A percentile compares a stretch with the other conserved stretches of the same genome.
Evolutionary conservation across 2,113 vertebrate genomes (phyloP).

Genomic region (Phainopepla nitens): DNA sequence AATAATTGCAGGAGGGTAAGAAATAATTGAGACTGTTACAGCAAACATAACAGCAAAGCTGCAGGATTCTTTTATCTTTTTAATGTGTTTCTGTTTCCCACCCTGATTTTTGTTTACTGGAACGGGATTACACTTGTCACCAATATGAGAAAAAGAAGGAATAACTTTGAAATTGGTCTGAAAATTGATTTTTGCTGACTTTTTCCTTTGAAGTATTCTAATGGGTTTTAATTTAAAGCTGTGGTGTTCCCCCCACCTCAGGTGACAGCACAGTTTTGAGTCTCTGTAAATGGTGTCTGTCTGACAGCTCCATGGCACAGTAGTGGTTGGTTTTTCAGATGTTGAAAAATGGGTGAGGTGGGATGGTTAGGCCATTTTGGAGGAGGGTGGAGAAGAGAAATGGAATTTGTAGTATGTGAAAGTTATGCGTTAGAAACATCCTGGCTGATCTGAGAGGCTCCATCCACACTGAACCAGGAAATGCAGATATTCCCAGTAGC

Average conservation of each 20-base stretch:
- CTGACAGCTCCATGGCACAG: not conserved
- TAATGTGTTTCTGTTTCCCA: not conserved
- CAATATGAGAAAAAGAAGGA: not conserved
- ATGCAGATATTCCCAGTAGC: constrained; percentile 28
- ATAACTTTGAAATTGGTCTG: not conserved
- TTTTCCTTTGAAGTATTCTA: not conserved
- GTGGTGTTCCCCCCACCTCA: not conserved
- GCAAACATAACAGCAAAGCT: not conserved
- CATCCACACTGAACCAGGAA: constrained; percentile 35
- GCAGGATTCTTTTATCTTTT: not conserved
- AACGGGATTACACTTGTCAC: not conserved
- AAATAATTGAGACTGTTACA: not conserved
- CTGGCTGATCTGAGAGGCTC: constrained; percentile 51
- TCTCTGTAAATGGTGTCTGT: not conserved
- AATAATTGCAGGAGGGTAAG: not conserved
- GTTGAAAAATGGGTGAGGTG: not conserved
- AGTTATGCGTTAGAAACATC: constrained; percentile 3
- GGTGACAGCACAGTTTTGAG: not conserved
- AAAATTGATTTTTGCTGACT: not conserved
- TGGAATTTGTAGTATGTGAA: not conserved
- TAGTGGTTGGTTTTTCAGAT: not conserved
- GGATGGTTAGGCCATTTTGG: not conserved
- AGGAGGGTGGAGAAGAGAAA: not conserved
- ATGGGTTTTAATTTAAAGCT: not conserved
- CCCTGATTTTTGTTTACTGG: not conserved